Evolutionary conservation across 2,888 invertebrate species (phyloP), one percentile per base, ranked within the genome.

Genomic region (Podabrus alpinus): DNA sequence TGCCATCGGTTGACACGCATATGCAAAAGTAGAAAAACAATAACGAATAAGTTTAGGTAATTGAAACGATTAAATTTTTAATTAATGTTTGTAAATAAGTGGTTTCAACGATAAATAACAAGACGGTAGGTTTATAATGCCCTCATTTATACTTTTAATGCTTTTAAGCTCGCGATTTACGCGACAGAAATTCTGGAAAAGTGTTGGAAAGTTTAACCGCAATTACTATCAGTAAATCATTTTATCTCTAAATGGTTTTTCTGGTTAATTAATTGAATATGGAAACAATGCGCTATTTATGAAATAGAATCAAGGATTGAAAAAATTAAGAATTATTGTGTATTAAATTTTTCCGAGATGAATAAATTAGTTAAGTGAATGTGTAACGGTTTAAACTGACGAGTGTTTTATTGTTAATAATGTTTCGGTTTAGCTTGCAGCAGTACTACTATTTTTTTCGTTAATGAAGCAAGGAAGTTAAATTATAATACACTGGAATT

Each of bases 151-250:
- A 78, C 78, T 77, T 80, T 77, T 76, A 74, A 78, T 79, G 76
- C 79, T 77, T 75, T 80, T 80, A 78, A 79, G 78, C 79, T 74
- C 72, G 76, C 76, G 79, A 78, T 79, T 79, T 79, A 78, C 77
- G 77, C 76, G 73, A 75, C 74, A 76, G 75, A 76, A 77, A 77
- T 78, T 77, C 76, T 77, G 77, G 79, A 79, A 80, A 79, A 76
- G 73, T 77, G 75, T 73, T 77, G 70, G 76, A 78, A 78, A 76
- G 78, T 79, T 78, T 77, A 75, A 80, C 80, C 79, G 74, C 78
- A 73, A 75, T 75, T 68, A 78, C 77, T 78, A 80, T 80, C 79
- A 80, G 79, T 77, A 76, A 73, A 68, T 68, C 71, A 71, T 66
- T 61, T 72, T 59, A 64, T 64, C 59, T 71, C 16, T 64, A 66